These are phyloP conservation scores for Tyto alba DNA, from an alignment of 2,113 vertebrate genomes.

Conservation along the genomic window DNA sequence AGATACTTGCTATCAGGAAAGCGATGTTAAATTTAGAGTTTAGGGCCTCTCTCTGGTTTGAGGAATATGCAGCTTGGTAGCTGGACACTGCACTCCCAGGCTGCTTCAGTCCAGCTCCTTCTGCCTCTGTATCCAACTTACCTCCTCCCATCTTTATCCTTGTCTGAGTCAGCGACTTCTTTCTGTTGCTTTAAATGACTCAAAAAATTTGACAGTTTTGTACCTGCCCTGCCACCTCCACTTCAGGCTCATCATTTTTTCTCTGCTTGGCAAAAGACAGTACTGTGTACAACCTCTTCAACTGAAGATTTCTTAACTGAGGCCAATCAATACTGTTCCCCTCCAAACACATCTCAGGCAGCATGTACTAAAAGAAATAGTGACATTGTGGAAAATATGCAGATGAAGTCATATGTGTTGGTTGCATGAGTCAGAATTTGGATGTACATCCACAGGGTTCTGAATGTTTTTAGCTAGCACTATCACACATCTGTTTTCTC, in stretches of 20 bases:
- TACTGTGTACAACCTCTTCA: not conserved
- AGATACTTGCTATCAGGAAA: not conserved
- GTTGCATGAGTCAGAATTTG: not conserved
- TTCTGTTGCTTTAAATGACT: not conserved
- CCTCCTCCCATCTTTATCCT: not conserved
- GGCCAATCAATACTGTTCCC: not conserved
- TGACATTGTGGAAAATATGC: not conserved
- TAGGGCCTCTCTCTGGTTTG: not conserved
- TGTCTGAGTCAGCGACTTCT: not conserved
- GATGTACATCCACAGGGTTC: not conserved
- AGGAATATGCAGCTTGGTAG: not conserved
- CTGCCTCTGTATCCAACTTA: not conserved
- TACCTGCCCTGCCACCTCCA: not conserved
- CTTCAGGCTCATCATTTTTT: not conserved
- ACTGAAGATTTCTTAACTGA: not conserved
- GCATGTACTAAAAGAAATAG: fast-evolving
- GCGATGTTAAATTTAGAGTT: not conserved
- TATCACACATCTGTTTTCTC: not conserved
- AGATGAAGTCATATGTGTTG: not conserved
- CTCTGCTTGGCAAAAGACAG: not conserved
- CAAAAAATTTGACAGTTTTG: not conserved
- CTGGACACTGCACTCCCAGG: not conserved
- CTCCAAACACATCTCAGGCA: not conserved
- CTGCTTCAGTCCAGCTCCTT: not conserved
- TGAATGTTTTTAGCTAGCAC: not conserved